phyloP scores from a whole-genome alignment of 1,140 invertebrate genomes.

The Agrypnia vestita region DNA sequence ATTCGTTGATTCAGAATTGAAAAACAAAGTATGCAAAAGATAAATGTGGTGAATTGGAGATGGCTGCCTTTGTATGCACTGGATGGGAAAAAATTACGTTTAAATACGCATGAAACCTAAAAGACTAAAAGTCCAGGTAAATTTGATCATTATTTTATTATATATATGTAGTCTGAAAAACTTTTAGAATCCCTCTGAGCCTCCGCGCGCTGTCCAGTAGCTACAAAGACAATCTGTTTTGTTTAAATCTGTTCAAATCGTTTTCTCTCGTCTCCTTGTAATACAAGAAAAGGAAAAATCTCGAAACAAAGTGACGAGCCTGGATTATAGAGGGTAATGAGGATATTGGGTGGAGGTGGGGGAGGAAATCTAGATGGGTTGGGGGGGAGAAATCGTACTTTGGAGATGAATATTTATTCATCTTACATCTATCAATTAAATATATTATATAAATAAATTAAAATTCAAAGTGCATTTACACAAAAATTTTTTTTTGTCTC shows the following conservation, averaged over 20 bases:
- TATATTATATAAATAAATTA: no score
- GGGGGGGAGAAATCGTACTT: background rate
- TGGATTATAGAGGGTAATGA: slow-evolving; percentile 59
- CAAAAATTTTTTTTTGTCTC: no score
- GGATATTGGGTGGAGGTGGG: slow-evolving; percentile 47
- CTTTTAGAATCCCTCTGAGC: slow-evolving; percentile 7
- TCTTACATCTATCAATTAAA: background rate
- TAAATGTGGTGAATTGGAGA: no score
- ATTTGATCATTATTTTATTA: no score
- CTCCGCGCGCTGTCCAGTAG: slow-evolving; percentile 28
- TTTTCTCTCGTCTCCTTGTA: slow-evolving; percentile 28
- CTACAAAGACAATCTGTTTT: slow-evolving; percentile 55
- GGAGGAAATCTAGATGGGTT: background rate
- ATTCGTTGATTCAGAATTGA: no score
- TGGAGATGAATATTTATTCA: background rate
- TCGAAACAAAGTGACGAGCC: slow-evolving; percentile 51
- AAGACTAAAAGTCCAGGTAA: no score
- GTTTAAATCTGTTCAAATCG: slow-evolving; percentile 53
- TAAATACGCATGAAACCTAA: no score
- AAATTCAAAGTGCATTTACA: no score
- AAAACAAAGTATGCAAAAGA: no score
- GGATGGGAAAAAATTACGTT: no score
- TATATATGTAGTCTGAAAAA: background rate
- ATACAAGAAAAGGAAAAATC: slow-evolving; percentile 51
- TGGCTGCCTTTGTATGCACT: no score